Percentiles rank a stretch among this genome's conserved stretches.
Conservation (phyloP, 2,797 vertebrate genomes). For the Sebastes variabilis region DNA sequence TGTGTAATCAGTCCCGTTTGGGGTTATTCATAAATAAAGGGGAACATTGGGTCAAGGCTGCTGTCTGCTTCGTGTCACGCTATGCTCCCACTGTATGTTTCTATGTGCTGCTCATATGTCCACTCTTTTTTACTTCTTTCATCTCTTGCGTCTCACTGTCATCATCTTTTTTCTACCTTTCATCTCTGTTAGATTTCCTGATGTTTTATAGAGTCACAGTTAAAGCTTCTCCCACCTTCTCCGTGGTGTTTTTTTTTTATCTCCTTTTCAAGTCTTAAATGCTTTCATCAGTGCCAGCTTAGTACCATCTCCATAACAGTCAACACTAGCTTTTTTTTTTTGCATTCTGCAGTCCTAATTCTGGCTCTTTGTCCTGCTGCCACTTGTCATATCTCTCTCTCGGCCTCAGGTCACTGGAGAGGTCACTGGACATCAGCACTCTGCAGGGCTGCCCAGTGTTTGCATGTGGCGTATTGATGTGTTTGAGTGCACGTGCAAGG, state of each 20-base stretch:
- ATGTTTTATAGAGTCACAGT: constrained; percentile 6
- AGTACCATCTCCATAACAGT: not conserved
- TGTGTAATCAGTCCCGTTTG: constrained; percentile 53
- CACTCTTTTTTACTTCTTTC: constrained; percentile 11
- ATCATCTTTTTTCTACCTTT: constrained; percentile 21
- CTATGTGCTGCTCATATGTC: constrained; percentile 4
- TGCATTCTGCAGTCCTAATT: not conserved
- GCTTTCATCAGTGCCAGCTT: constrained; percentile 7
- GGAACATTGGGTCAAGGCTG: constrained; percentile 53
- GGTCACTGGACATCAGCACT: constrained; percentile 52
- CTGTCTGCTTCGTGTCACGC: constrained; percentile 36
- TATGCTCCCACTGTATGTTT: not conserved
- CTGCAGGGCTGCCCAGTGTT: constrained; percentile 27
- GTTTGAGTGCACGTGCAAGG: constrained; percentile 12
- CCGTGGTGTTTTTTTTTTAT: not conserved
- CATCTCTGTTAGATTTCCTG: constrained; percentile 15
- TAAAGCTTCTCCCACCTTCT: constrained; percentile 3
- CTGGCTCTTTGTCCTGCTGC: constrained; percentile 16
- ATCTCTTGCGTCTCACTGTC: constrained; percentile 41
- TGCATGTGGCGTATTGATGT: constrained; percentile 35
- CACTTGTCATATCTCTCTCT: constrained; percentile 26
- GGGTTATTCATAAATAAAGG: constrained; percentile 66
- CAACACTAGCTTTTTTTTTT: not conserved
- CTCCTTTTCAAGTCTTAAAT: constrained; percentile 1
- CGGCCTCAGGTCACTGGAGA: constrained; percentile 32